These are phyloP conservation scores for Chloroclystis v-ata DNA, from an alignment of 2,888 invertebrate genomes.

Conservation along the genomic window DNA sequence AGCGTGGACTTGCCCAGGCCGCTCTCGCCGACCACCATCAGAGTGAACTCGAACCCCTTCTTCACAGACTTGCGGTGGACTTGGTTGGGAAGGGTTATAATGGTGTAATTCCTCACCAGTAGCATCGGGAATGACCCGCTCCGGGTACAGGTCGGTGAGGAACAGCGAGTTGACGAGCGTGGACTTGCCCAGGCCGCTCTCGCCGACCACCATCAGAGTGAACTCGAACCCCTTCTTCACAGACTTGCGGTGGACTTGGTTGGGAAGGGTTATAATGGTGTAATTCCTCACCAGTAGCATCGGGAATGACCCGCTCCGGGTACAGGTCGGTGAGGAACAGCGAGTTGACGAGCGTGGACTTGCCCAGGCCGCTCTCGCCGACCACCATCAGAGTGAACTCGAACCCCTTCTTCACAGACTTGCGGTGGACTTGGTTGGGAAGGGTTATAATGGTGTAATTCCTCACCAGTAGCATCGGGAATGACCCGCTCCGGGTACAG, in stretches of 20 bases:
- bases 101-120: conserved; percentile 86
- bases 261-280: no score
- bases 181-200: conserved; percentile 95
- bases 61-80: conserved; percentile 98
- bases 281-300: conserved; percentile 88
- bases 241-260: conserved; percentile 97
- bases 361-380: conserved; percentile 93
- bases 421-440: conserved; percentile 97
- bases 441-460: no score
- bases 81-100: no score
- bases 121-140: conserved; percentile 92
- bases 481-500: conserved; percentile 95
- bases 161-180: conserved; percentile 97
- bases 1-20: conserved; percentile 97
- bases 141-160: conserved; percentile 95
- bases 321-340: conserved; percentile 96
- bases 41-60: conserved; percentile 97
- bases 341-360: conserved; percentile 96
- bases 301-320: conserved; percentile 92
- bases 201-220: conserved; percentile 97
- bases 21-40: conserved; percentile 96
- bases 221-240: conserved; percentile 99
- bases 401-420: conserved; percentile 98
- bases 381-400: conserved; percentile 99
- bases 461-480: conserved; percentile 89